Conservation (phyloP, 2,888 invertebrate genomes). For the Bimastos eiseni region DNA sequence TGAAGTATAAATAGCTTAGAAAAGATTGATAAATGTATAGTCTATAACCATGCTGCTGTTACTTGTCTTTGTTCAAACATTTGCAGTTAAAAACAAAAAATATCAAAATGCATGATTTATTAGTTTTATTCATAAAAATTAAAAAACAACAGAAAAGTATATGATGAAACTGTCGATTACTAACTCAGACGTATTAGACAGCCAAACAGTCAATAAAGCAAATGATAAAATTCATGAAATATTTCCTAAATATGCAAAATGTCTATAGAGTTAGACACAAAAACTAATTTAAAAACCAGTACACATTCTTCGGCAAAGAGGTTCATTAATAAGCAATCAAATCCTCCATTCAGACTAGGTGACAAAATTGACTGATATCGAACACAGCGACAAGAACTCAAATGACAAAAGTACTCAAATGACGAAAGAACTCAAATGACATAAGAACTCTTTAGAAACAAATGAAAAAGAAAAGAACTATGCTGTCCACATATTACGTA, state of each 20-base stretch:
- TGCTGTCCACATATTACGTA: too few relatives aligned
- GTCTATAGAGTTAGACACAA: not conserved
- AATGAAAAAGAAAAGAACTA: not conserved
- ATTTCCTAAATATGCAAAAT: not conserved
- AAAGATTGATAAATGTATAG: not conserved
- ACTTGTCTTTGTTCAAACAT: not conserved
- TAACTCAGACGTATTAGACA: not conserved
- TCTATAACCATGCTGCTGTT: not conserved
- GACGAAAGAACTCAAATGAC: not conserved
- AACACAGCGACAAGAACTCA: not conserved
- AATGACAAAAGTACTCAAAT: not conserved
- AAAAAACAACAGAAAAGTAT: not conserved
- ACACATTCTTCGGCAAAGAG: not conserved
- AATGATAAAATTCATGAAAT: not conserved
- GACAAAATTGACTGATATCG: not conserved
- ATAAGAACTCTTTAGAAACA: too few relatives aligned
- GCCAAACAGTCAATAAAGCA: not conserved
- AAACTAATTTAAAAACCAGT: not conserved
- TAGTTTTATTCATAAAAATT: not conserved
- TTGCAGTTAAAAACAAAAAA: not conserved
- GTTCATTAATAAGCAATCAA: not conserved
- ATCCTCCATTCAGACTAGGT: not conserved
- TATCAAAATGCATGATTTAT: not conserved
- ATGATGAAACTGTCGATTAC: not conserved
- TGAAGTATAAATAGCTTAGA: not conserved